Conservation (phyloP, 2,797 vertebrate genomes). For the Epinephelus awoara region DNA sequence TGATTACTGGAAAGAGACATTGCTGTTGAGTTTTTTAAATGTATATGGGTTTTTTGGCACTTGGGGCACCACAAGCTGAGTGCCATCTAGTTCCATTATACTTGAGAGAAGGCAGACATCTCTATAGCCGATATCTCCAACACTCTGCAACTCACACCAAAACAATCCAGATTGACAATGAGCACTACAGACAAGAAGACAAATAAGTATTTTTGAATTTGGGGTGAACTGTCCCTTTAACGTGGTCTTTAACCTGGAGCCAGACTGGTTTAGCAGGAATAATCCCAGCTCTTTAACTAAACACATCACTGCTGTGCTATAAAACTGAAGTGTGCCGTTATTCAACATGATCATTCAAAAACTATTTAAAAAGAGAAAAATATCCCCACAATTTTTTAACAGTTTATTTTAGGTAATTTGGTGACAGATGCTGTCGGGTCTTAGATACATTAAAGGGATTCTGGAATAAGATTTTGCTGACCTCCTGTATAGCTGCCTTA, state of each 20-base stretch:
- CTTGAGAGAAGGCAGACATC: too few relatives aligned
- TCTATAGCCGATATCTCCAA: too few relatives aligned
- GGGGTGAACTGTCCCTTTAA: conserved; percentile 23
- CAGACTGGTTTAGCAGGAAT: conserved; percentile 45
- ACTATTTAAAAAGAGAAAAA: neutral
- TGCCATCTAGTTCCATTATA: too few relatives aligned
- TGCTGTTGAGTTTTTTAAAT: too few relatives aligned
- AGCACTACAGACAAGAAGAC: too few relatives aligned
- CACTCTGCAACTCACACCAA: too few relatives aligned
- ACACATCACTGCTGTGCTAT: conserved; percentile 22
- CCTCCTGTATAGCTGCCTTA: conserved; percentile 27
- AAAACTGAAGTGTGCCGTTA: neutral
- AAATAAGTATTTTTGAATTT: too few relatives aligned
- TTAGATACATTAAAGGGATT: neutral
- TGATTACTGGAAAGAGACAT: too few relatives aligned
- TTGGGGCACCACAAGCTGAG: too few relatives aligned
- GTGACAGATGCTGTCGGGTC: conserved; percentile 31
- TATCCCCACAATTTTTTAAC: neutral
- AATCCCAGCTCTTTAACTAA: conserved; percentile 15
- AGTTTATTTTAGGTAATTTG: neutral
- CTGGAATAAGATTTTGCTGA: neutral
- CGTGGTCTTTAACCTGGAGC: conserved; percentile 64
- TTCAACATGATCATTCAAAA: conserved; percentile 29
- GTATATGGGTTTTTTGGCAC: too few relatives aligned
- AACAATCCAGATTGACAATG: too few relatives aligned